Base-by-base conservation (phyloP, 1,140 invertebrate species). In the Tigriopus japonicus region DNA sequence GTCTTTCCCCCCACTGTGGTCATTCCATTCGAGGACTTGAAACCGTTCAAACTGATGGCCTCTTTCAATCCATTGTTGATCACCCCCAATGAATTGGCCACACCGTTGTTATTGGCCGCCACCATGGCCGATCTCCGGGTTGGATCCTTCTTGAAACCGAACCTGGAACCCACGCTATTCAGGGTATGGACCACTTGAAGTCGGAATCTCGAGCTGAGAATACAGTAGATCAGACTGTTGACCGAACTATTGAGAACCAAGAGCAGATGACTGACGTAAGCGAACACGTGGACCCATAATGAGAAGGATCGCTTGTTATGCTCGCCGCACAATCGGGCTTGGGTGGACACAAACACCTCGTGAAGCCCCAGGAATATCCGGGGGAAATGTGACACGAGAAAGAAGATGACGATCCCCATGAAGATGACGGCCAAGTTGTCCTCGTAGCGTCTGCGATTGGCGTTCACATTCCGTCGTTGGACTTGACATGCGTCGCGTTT, bases 361-460 rank as follows among this genome's bases (percentile, higher is more conserved):
- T 49, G 45, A 49, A 49, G n/a, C n/a, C 45, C 21, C n/a, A 49
- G 12, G n/a, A 49, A 21, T 49, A 49, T 49, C 45, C 45, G 2
- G n/a, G 45, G 45, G n/a, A 49, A 17, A 49, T 49, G 45, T 15
- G n/a, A 49, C 21, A 49, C n/a, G n/a, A 49, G 21, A 21, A 49
- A 49, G 21, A 49, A 15, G n/a, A 15, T 21, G 45, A 49, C 45
- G n/a, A 49, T 49, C 21, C 45, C 45, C 45, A 49, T 49, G 21
- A 49, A 49, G n/a, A 49, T 49, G 45, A 49, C 45, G n/a, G 45
- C 45, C 45, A 49, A 21, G 45, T 49, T 49, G 21, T 49, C 45
- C 45, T 49, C 45, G 28, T 35, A 35, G 28, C 28, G 28, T 35
- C 28, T 35, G 28, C 28, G 28, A 9, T 35, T 35, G 28, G 28